Conservation (phyloP, 2,113 vertebrate species). For the Furnarius figulus region DNA sequence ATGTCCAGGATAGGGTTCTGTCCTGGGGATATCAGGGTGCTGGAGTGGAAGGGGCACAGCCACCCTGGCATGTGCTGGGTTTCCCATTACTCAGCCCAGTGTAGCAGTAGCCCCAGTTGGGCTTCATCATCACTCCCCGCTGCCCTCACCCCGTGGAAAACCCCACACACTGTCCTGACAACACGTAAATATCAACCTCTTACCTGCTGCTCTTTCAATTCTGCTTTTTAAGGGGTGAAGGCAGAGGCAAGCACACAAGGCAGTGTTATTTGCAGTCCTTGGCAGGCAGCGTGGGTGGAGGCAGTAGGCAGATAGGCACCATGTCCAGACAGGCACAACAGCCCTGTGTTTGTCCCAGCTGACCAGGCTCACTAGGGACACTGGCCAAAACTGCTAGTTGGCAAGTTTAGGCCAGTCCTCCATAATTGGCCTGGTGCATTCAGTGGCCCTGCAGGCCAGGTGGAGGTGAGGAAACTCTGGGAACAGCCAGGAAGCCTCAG, state of each 20-base stretch:
- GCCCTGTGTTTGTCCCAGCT: background rate
- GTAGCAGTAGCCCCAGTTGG: background rate
- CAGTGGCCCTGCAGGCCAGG: background rate
- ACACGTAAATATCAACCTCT: background rate
- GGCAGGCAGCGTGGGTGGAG: background rate
- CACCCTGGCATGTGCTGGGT: background rate
- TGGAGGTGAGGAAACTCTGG: background rate
- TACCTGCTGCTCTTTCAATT: background rate
- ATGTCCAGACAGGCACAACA: background rate
- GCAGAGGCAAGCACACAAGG: background rate
- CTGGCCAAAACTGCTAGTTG: background rate
- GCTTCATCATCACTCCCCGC: background rate
- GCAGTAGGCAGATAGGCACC: background rate
- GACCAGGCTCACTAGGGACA: background rate
- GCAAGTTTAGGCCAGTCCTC: background rate
- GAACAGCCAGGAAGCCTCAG: background rate
- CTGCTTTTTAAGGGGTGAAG: background rate
- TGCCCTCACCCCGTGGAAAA: background rate
- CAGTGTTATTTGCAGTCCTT: background rate
- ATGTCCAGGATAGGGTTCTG: background rate
- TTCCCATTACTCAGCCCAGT: background rate
- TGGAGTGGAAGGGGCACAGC: background rate
- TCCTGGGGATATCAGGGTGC: background rate
- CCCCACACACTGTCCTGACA: fast-evolving
- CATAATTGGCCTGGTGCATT: fast-evolving